A percentile compares a stretch with the other conserved stretches of the same genome.
These are phyloP conservation scores for Drosophila kurseongensis DNA, from an alignment of 1,140 invertebrate genomes.

Conservation along the genomic window DNA sequence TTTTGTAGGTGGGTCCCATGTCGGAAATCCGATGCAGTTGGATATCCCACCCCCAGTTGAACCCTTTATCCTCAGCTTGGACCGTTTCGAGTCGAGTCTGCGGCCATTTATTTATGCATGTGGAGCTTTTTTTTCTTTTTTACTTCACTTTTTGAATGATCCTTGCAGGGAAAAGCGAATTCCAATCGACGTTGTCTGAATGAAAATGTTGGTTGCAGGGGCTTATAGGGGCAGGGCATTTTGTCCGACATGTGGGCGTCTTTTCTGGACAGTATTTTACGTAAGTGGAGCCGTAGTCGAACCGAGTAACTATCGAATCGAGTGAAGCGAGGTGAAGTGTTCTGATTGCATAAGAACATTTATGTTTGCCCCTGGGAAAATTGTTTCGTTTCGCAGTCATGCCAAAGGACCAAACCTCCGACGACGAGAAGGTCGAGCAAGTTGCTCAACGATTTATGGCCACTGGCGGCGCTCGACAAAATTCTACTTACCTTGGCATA, in stretches of 20 bases:
- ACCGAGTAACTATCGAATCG: slow-evolving; percentile 17
- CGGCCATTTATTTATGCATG: slow-evolving; percentile 64
- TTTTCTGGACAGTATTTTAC: slow-evolving; percentile 34
- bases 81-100: slow-evolving; percentile 50
- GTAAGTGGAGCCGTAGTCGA: slow-evolving; percentile 40
- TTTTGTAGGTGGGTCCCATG: slow-evolving; percentile 9
- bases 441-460: slow-evolving; percentile 56
- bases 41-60: slow-evolving; percentile 13
- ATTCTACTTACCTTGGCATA: slow-evolving; percentile 46
- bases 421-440: slow-evolving; percentile 32
- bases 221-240: slow-evolving; percentile 3
- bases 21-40: slow-evolving; percentile 54
- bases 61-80: slow-evolving; percentile 7
- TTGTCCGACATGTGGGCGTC: slow-evolving; percentile 45
- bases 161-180: slow-evolving; percentile 11
- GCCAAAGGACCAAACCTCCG: slow-evolving; percentile 12
- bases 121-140: slow-evolving; percentile 37
- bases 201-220: not conserved
- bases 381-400: slow-evolving; percentile 29
- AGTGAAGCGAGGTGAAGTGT: slow-evolving; percentile 44
- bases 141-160: slow-evolving; percentile 50
- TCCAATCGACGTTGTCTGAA: slow-evolving; percentile 36
- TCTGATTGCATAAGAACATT: slow-evolving; percentile 54
- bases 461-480: slow-evolving; percentile 33
- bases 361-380: slow-evolving; percentile 24